A percentile compares a stretch with the other conserved stretches of the same genome.
phyloP scores from a whole-genome alignment of 2,888 invertebrate genomes.

The Amphiduros pacificus region DNA sequence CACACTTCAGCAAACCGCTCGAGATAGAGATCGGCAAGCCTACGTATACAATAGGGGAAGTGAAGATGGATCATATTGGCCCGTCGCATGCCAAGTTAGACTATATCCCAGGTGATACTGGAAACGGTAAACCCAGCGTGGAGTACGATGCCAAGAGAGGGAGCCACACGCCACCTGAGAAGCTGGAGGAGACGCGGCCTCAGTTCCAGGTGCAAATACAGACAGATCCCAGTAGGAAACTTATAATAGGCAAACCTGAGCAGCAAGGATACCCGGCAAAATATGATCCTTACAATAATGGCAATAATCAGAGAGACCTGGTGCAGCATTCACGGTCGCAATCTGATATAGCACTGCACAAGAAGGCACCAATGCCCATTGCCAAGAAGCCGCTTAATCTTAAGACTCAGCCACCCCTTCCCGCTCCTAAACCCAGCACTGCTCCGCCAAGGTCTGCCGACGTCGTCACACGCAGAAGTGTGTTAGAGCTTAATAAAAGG shows the following conservation, averaged over 20 bases:
- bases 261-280: not conserved
- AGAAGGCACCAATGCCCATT: not conserved
- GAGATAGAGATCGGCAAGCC: too few relatives aligned
- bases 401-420: not conserved
- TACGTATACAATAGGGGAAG: too few relatives aligned
- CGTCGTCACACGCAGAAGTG: slow-evolving; percentile 14
- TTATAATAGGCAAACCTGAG: not conserved
- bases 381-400: slow-evolving; percentile 9
- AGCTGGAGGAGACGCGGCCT: not conserved
- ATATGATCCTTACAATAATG: too few relatives aligned
- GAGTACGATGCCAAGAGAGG: too few relatives aligned
- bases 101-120: too few relatives aligned
- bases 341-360: too few relatives aligned
- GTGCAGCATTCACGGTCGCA: too few relatives aligned
- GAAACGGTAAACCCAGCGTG: too few relatives aligned
- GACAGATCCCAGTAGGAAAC: not conserved
- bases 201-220: not conserved
- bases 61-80: too few relatives aligned
- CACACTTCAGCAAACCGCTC: too few relatives aligned
- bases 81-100: too few relatives aligned
- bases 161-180: not conserved
- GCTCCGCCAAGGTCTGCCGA: slow-evolving; percentile 1
- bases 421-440: not conserved
- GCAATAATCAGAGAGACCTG: too few relatives aligned
- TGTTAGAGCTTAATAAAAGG: slow-evolving; percentile 22